Base-by-base conservation (phyloP, 1,140 invertebrate genomes). In the Drosophila simulans region DNA sequence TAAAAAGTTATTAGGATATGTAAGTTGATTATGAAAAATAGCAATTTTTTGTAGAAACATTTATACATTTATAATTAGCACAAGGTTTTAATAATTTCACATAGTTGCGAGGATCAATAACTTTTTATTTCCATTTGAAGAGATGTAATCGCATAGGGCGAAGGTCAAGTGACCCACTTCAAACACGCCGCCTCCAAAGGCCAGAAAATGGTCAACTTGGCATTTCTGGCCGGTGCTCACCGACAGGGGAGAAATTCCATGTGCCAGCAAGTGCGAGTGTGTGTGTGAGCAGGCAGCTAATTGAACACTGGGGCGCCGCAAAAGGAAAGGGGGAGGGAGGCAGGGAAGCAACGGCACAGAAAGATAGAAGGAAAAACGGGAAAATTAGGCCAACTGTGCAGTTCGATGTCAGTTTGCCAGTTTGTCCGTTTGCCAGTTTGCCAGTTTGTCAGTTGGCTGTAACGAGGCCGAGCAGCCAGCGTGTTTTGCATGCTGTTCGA, bases 341-440 rank as follows among this genome's bases (percentile, higher is more conserved):
- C n/a, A 39, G 13, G 11, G 53, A 59, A 76, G 34, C 35, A 60
- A 20, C 35, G 74, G 54, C 62, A 74, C 51, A 74, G 48, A 77
- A 34, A 48, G 46, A 68, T 56, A 63, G 59, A 80, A 62, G 60
- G 25, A 66, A 59, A 45, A 63, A 77, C 49, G 66, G 53, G 43
- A 79, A 66, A 90, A 90, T 85, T 90, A 77, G 85, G 85, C 69
- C 85, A 86, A 85, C 83, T 85, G 65, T 89, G 85, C 80, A 90
- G 79, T 88, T 73, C 60, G 63, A 74, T 74, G 71, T 58, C 71
- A 74, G 71, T 74, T 74, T 69, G 45, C 17, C 71, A 63, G 69
- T 74, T 74, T 69, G 45, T 31, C 76, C 17, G 17, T 17, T 17
- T 17, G 17, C 17, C 71, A 63, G 17, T 17, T 17, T 17, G 17